A percentile compares a stretch with the other conserved stretches of the same genome.
Conservation (phyloP, 2,113 vertebrate genomes). For the Pachypanchax playfairii region DNA sequence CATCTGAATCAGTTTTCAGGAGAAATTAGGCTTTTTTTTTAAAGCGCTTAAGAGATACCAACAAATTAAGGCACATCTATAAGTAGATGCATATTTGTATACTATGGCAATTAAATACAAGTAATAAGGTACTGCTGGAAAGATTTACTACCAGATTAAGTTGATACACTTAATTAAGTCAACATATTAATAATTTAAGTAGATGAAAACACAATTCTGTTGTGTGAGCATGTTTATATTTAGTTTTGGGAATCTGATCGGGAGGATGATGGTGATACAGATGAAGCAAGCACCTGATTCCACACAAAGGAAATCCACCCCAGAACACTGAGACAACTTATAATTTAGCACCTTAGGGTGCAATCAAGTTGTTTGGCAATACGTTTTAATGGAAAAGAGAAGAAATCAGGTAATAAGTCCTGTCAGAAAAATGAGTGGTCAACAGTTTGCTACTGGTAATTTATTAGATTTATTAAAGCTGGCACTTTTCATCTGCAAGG, state of each 20-base stretch:
- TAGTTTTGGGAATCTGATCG: not conserved
- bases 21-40: too few relatives aligned
- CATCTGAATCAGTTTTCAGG: too few relatives aligned
- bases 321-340: constrained; percentile 34
- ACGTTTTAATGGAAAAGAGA: constrained; percentile 28
- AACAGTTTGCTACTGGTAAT: constrained; percentile 66
- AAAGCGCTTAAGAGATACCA: too few relatives aligned
- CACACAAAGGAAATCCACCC: not conserved
- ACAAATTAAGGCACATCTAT: too few relatives aligned
- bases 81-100: too few relatives aligned
- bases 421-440: constrained; percentile 56
- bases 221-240: not conserved
- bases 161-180: too few relatives aligned
- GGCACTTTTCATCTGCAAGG: constrained; percentile 53
- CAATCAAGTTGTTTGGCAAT: constrained; percentile 45
- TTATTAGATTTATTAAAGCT: constrained; percentile 65
- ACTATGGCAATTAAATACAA: too few relatives aligned
- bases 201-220: too few relatives aligned
- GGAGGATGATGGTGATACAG: not conserved
- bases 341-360: constrained; percentile 44
- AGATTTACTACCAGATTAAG: too few relatives aligned
- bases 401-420: constrained; percentile 34
- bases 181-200: too few relatives aligned
- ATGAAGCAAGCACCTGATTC: not conserved
- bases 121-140: too few relatives aligned